These are phyloP conservation scores for Parazoanthus swiftii DNA, from an alignment of 92 coral and sea anemone genomes.

Conservation along the genomic window DNA sequence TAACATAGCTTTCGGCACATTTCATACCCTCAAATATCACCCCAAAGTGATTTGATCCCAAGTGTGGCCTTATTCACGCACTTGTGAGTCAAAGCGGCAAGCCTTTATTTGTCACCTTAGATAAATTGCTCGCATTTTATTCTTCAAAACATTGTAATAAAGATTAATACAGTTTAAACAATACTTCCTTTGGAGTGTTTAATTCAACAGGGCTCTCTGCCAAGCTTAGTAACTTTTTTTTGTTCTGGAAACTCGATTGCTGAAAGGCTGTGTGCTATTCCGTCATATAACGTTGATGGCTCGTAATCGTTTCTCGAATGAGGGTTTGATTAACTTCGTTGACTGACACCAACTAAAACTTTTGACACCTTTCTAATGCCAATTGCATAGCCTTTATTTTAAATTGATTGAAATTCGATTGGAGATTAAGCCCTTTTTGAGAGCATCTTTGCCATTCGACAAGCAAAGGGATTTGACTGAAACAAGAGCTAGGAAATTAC, in stretches of 20 bases:
- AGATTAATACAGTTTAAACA: conserved; percentile 58
- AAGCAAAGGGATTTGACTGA: conserved; percentile 41
- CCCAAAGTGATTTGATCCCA: conserved; percentile 1
- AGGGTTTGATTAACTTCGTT: conserved; percentile 68
- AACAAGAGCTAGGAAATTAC: conserved; percentile 36
- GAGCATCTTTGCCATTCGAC: conserved; percentile 32
- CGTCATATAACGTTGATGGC: conserved; percentile 15
- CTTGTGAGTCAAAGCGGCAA: conserved; percentile 41
- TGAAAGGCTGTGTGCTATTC: conserved; percentile 15
- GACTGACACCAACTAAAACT: conserved; percentile 85
- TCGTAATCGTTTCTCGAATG: conserved; percentile 75
- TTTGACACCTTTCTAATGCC: conserved; percentile 93
- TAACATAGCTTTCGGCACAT: conserved; percentile 24
- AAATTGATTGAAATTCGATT: conserved; percentile 66
- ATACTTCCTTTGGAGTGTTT: conserved; percentile 50
- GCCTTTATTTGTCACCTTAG: conserved; percentile 65
- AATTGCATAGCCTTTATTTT: conserved; percentile 73
- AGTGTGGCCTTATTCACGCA: conserved; percentile 41
- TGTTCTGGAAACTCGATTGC: conserved; percentile 10
- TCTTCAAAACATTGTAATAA: conserved; percentile 60
- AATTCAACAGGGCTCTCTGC: conserved; percentile 37
- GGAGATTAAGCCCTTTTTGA: conserved; percentile 57
- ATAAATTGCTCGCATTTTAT: conserved; percentile 50
- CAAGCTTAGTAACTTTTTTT: conserved; percentile 41
- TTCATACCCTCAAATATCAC: not conserved